Percentiles rank a stretch among this genome's conserved stretches.
Conservation (phyloP, 1,140 invertebrate genomes). For the Solenopsis fugax region DNA sequence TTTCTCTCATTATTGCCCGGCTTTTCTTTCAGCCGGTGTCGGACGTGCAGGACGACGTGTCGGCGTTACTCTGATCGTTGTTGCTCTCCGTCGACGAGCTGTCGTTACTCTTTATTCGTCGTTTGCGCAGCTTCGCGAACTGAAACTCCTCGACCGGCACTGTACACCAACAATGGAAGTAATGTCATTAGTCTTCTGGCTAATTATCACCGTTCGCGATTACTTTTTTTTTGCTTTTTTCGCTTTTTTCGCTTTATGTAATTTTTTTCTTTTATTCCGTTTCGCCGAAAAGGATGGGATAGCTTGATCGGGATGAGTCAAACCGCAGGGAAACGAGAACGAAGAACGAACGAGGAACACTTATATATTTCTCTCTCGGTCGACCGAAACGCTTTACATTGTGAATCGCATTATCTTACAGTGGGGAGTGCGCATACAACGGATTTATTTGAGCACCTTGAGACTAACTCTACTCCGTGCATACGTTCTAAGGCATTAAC, state of each 20-base stretch:
- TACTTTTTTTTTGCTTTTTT: conserved; percentile 25
- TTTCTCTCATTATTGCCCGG: conserved; percentile 34
- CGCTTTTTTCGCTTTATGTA: not conserved
- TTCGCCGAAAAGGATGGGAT: conserved; percentile 24
- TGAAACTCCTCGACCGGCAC: conserved; percentile 85
- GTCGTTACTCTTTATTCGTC: conserved; percentile 85
- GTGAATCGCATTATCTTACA: conserved; percentile 65
- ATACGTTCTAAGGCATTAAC: not conserved
- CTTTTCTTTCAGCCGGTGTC: conserved; percentile 83
- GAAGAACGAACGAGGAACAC: conserved; percentile 52
- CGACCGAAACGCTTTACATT: conserved; percentile 52
- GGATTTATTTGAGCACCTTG: conserved; percentile 23
- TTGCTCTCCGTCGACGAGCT: conserved; percentile 87
- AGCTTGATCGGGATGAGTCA: conserved; percentile 61
- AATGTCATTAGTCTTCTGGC: conserved; percentile 66
- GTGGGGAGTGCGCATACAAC: conserved; percentile 44
- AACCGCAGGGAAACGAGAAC: conserved; percentile 55
- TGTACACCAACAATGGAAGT: conserved; percentile 82
- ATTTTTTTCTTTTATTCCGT: not conserved
- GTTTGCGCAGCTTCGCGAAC: conserved; percentile 83
- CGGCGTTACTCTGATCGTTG: conserved; percentile 86
- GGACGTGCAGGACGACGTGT: conserved; percentile 86
- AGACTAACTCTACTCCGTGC: conserved; percentile 1
- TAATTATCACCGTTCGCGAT: conserved; percentile 43
- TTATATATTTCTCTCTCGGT: conserved; percentile 51